Base-by-base conservation (phyloP, 2,888 invertebrate species). In the Parnassius mnemosyne region DNA sequence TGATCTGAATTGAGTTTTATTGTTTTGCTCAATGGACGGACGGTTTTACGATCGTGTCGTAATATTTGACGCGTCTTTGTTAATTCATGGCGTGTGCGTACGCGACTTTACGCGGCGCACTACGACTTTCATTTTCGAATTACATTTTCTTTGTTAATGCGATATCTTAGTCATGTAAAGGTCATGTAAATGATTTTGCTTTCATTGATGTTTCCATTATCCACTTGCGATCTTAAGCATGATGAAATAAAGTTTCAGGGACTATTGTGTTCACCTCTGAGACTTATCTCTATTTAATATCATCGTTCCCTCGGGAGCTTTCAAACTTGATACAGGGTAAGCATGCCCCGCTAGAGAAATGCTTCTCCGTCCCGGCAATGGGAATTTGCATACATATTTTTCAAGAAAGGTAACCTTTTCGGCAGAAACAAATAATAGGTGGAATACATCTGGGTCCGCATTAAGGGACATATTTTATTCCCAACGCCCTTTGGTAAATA, bases 391-490 rank as follows among this genome's bases (percentile, higher is more conserved):
- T 85, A 81, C 83, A 85, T 87, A 87, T 84, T 79, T 79, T 70
- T 71, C 76, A 74, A 69, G 70, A 68, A 77, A 81, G 77, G 81
- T 80, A 79, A 84, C 80, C 80, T 81, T 84, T 86, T 78, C 75
- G 70, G 76, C 75, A 79, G 81, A 81, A 85, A 84, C 85, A 85
- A 89, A 90, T 89, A 87, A 89, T 89, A 87, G 89, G 80, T 79
- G 71, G 81, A 83, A 79, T 87, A 87, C 88, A 89, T 84, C 86
- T 89, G 87, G 79, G 83, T 65, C 78, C 79, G 81, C 79, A 87
- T 89, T 89, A 88, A 87, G 89, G 90, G 89, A 89, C 89, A 89
- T 88, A 81, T 87, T 89, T 83, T 86, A 88, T 89, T 87, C 84
- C 81, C 77, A 80, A 82, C 74, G 83, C 81, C 85, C 78, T 86